phyloP scores from a whole-genome alignment of 2,888 invertebrate species.

The Notodonta dromedarius region DNA sequence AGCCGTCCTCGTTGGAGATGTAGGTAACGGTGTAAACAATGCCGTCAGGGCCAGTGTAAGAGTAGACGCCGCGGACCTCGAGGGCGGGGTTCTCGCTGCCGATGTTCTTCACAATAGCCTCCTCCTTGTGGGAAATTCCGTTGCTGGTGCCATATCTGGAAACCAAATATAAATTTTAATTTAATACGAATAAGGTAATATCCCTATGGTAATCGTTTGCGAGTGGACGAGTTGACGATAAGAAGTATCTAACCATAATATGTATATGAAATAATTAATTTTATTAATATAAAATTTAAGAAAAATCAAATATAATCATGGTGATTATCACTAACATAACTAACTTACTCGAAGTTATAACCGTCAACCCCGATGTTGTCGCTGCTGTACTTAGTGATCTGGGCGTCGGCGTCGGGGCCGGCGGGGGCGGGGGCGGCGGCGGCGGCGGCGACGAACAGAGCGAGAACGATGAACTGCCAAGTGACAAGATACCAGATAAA shows the following conservation, averaged over 20 bases:
- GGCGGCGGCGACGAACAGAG: conserved; percentile 59
- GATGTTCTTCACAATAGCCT: conserved; percentile 50
- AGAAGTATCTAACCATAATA: too few species aligned
- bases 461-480: conserved; percentile 70
- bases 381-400: conserved; percentile 39
- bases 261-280: too few species aligned
- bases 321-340: neutral
- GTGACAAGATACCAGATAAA: conserved; percentile 12
- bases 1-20: conserved; percentile 81
- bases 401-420: conserved; percentile 53
- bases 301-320: too few species aligned
- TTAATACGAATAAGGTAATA: too few species aligned
- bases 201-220: too few species aligned
- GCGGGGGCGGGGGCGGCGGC: conserved; percentile 58
- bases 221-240: too few species aligned
- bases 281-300: too few species aligned
- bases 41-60: conserved; percentile 74
- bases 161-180: conserved; percentile 9
- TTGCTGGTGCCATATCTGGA: conserved; percentile 63
- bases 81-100: conserved; percentile 61
- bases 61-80: conserved; percentile 58
- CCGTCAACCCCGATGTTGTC: conserved; percentile 66
- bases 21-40: conserved; percentile 74
- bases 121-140: conserved; percentile 48
- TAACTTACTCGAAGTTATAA: conserved; percentile 61